These are phyloP conservation scores for Campoplex capitator DNA, from an alignment of 2,888 invertebrate species.

Conservation along the genomic window DNA sequence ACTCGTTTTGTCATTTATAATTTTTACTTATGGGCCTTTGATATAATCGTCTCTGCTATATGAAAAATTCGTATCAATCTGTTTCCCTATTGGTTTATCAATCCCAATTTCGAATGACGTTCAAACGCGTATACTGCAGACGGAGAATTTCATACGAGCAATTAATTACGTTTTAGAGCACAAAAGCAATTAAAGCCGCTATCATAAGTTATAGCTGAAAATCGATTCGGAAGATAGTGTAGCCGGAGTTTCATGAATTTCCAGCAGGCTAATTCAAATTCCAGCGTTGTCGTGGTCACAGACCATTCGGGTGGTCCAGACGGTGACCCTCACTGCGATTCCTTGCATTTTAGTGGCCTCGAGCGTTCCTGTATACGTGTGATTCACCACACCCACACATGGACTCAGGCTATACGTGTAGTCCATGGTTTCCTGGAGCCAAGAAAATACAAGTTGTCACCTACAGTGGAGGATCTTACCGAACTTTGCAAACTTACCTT, in stretches of 20 bases:
- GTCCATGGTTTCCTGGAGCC: background rate
- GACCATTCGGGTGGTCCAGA: slow-evolving; percentile 58
- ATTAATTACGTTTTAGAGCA: slow-evolving; percentile 32
- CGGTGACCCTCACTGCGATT: slow-evolving; percentile 31
- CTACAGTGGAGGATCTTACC: slow-evolving; percentile 7
- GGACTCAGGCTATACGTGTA: background rate
- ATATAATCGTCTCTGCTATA: background rate
- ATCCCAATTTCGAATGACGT: background rate
- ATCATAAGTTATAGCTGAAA: background rate
- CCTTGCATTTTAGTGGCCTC: slow-evolving; percentile 46
- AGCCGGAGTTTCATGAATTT: slow-evolving; percentile 43
- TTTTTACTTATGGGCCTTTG: background rate
- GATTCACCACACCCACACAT: background rate
- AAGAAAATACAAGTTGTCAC: slow-evolving; percentile 19
- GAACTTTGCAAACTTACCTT: slow-evolving; percentile 45
- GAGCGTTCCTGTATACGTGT: slow-evolving; percentile 3
- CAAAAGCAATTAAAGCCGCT: slow-evolving; percentile 37
- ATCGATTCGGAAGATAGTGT: slow-evolving; percentile 43
- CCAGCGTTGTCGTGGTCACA: slow-evolving; percentile 53
- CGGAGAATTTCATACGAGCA: background rate
- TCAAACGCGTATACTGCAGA: background rate
- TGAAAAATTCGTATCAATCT: background rate
- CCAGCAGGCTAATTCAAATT: slow-evolving; percentile 49
- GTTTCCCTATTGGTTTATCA: background rate
- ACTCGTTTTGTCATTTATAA: background rate